A percentile compares a stretch with the other conserved stretches of the same genome.
phyloP scores from a whole-genome alignment of 2,888 invertebrate species.

The Drosophila meridionalis region DNA sequence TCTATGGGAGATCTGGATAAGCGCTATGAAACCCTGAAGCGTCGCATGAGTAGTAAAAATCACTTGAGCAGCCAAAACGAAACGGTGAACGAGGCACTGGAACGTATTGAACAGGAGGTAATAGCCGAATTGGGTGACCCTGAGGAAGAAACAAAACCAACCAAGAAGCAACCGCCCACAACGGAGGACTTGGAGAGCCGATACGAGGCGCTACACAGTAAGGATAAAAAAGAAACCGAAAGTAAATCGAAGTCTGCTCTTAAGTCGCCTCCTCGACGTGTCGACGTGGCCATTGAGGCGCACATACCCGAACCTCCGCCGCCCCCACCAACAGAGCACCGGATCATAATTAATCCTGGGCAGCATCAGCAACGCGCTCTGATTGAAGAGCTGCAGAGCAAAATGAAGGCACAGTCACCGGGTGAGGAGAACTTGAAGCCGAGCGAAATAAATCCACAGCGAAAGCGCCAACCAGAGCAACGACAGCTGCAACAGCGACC shows the following conservation, averaged over 20 bases:
- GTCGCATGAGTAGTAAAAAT: conserved; percentile 68
- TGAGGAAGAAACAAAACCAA: conserved; percentile 11
- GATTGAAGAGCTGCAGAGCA: conserved; percentile 78
- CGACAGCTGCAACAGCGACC: conserved; percentile 55
- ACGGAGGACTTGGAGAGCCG: conserved; percentile 72
- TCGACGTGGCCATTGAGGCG: conserved; percentile 67
- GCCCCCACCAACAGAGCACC: conserved; percentile 47
- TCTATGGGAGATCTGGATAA: conserved; percentile 80
- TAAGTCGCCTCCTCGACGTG: conserved; percentile 33
- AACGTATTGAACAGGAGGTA: conserved; percentile 67
- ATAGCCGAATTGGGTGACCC: conserved; percentile 45
- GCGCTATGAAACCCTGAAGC: conserved; percentile 74
- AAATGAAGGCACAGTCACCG: conserved; percentile 62
- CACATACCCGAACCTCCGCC: conserved; percentile 71
- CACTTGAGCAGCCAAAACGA: conserved; percentile 44
- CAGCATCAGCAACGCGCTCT: conserved; percentile 70
- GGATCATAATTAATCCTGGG: conserved; percentile 34
- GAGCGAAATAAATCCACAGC: conserved; percentile 77
- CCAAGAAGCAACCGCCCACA: conserved; percentile 54
- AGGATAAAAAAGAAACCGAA: conserved; percentile 19
- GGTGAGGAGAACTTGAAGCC: conserved; percentile 76
- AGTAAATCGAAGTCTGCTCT: conserved; percentile 6
- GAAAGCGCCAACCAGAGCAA: conserved; percentile 43
- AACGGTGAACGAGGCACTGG: conserved; percentile 62
- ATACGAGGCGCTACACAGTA: conserved; percentile 68